Evolutionary conservation across 2,888 invertebrate genomes (phyloP), one percentile per base, ranked within the genome.

Genomic region (Ernsta delagoae): DNA sequence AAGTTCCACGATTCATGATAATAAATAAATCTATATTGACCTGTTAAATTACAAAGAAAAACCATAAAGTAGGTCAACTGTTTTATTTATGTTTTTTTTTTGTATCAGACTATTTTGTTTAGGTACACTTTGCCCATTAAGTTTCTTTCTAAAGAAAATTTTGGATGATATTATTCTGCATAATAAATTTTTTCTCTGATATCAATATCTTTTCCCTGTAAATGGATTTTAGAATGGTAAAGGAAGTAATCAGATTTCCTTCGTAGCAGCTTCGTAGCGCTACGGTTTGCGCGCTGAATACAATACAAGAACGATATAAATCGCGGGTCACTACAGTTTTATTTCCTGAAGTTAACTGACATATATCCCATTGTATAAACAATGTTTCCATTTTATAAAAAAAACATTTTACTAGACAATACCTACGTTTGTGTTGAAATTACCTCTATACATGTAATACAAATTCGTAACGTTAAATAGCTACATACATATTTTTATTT

Each of bases 201-300:
- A 31, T 1, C 31, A 31, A 31, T 31, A 16, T 50, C 6, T 50
- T 5, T 16, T 50, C 16, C 16, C 16, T 50, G 8, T 50, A 16
- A 50, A 50, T 16, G 16, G 16, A 7, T 50, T 16, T 50, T 3
- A 50, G 8, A 41, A 41, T 9, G 41, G 16, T 2, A 12, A n/a
- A 48, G n/a, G 6, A 12, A 12, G 12, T 16, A 48, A 12, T 48
- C 48, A 48, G 12, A 12, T 12, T 48, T 48, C 48, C 48, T 12
- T n/a, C 50, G 50, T 50, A 50, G 50, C 50, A 16, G 16, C 50
- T 50, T 50, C 16, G 16, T 50, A 50, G 50, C 50, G 48, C 48
- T 5, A 48, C 12, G 50, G 50, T 50, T 50, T 16, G 16, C 16
- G 7, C 50, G 6, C 16, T 50, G 16, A 16, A 50, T 3, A 50